These are phyloP conservation scores for Drosophila bocqueti DNA, from an alignment of 1,140 invertebrate species.

Conservation along the genomic window DNA sequence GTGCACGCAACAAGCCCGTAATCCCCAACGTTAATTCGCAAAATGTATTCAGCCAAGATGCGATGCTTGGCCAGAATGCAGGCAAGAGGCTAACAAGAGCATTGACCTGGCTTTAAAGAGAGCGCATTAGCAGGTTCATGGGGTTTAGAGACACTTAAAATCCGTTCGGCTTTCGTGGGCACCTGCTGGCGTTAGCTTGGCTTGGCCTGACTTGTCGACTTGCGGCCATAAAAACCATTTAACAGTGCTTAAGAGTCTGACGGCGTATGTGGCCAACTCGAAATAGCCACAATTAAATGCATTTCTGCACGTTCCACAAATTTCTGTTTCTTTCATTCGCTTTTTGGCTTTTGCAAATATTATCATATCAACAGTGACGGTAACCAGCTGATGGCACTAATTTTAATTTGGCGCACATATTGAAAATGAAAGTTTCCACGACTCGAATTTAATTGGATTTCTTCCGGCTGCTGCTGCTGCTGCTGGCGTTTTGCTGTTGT, in stretches of 20 bases:
- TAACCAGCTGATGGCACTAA: constrained; percentile 45
- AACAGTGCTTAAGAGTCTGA: constrained; percentile 61
- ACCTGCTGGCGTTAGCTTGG: constrained; percentile 28
- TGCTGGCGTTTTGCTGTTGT: constrained; percentile 31
- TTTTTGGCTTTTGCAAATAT: constrained; percentile 43
- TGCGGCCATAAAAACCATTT: constrained; percentile 54
- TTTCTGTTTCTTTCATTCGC: constrained; percentile 24
- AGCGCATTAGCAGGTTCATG: constrained; percentile 27
- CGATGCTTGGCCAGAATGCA: constrained; percentile 13
- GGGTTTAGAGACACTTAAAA: constrained; percentile 48
- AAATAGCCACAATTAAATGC: constrained; percentile 73
- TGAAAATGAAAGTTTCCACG: constrained; percentile 78
- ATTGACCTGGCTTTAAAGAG: constrained; percentile 17
- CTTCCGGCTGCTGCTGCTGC: constrained; percentile 39
- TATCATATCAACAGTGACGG: constrained; percentile 17
- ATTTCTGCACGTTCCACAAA: constrained; percentile 74
- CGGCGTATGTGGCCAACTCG: constrained; percentile 60
- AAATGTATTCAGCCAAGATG: neutral
- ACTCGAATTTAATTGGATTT: constrained; percentile 79
- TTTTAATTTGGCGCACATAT: constrained; percentile 81
- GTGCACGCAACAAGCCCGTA: constrained; percentile 39
- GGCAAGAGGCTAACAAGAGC: neutral
- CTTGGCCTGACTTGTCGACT: neutral
- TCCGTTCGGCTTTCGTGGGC: constrained; percentile 54
- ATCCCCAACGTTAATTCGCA: constrained; percentile 14